These are phyloP conservation scores for Corynorhinus townsendii DNA, from an alignment of 2,113 vertebrate genomes.

Conservation along the genomic window DNA sequence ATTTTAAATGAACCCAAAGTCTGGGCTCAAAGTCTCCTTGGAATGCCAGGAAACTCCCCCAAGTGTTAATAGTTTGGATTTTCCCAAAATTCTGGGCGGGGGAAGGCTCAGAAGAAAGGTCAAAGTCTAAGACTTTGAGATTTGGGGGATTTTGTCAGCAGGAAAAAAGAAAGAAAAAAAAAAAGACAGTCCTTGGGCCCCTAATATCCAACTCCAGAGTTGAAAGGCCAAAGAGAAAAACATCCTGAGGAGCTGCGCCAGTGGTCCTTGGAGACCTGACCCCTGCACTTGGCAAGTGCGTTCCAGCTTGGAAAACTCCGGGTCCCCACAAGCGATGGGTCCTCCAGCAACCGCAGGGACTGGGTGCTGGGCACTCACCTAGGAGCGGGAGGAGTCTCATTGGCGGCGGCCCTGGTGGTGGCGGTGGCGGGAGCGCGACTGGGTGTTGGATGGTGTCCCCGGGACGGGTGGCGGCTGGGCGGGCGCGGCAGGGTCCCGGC, in stretches of 20 bases:
- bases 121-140: not conserved
- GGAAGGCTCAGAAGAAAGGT: not conserved
- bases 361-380: conserved; percentile 74
- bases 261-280: not conserved
- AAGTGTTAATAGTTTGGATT: not conserved
- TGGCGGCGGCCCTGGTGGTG: conserved; percentile 54
- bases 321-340: accelerated
- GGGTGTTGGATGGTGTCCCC: not conserved
- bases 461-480: not conserved
- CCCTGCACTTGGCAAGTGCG: not conserved
- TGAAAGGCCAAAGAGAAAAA: conserved; percentile 37
- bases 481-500: not conserved
- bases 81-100: not conserved
- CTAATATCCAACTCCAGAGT: not conserved
- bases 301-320: not conserved
- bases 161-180: not conserved
- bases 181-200: not conserved
- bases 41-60: conserved; percentile 1
- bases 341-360: not conserved
- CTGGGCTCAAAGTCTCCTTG: not conserved
- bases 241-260: not conserved
- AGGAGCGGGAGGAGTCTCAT: conserved; percentile 81
- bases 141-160: not conserved
- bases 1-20: not conserved
- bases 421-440: not conserved